These are phyloP conservation scores for Xestoiulus laeticollis DNA, from an alignment of 2,888 invertebrate species.

Conservation along the genomic window DNA sequence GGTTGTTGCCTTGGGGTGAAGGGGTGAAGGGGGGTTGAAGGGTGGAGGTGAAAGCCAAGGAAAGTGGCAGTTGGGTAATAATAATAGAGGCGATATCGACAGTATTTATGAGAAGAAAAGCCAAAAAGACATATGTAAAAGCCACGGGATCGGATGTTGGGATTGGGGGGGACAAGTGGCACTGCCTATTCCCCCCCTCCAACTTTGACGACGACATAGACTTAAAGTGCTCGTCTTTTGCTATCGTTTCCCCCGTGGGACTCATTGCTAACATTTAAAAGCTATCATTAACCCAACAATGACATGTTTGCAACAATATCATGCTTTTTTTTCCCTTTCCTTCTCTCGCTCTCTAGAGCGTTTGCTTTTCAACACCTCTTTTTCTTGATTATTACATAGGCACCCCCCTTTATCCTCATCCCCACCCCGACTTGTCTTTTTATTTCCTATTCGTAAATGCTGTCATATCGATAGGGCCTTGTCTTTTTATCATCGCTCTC, in stretches of 20 bases:
- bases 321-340: background rate
- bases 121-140: conserved; percentile 46
- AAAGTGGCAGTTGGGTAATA: conserved; percentile 48
- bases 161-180: background rate
- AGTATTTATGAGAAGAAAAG: conserved; percentile 39
- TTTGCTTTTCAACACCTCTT: conserved; percentile 27
- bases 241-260: conserved; percentile 42
- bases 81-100: conserved; percentile 44
- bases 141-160: conserved; percentile 1
- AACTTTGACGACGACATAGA: conserved; percentile 35
- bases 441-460: conserved; percentile 28
- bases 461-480: conserved; percentile 37
- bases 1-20: background rate
- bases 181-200: background rate
- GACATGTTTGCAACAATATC: conserved; percentile 48
- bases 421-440: background rate
- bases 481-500: conserved; percentile 37
- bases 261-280: conserved; percentile 52
- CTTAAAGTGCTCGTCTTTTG: conserved; percentile 33
- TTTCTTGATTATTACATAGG: conserved; percentile 11
- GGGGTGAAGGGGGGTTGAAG: conserved; percentile 7
- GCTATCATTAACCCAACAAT: conserved; percentile 51
- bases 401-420: background rate
- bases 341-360: background rate
- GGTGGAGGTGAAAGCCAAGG: background rate